Base-by-base conservation (phyloP, 2,113 vertebrate genomes). In the Xenus cinereus region DNA sequence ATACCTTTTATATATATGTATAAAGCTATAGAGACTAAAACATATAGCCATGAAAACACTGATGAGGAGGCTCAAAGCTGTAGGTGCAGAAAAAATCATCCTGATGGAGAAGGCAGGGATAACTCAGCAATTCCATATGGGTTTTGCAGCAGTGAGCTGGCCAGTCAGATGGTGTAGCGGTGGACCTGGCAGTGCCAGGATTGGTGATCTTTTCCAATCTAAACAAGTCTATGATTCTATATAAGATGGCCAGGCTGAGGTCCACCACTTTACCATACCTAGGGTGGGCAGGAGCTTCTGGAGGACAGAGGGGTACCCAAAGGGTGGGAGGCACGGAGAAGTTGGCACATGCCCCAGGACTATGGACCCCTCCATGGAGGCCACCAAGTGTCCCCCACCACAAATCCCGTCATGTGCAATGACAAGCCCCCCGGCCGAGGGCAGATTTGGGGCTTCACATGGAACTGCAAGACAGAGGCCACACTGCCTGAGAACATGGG, bases 371-470 rank as follows among this genome's bases (percentile, higher is more conserved):
- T 43, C 30, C 30, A 9, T 16, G 39, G 69, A 23, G 54, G 54
- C 39, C 51, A 45, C 43, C 59, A 30, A 27, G 26, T 41, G 9
- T 4, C 39, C 13, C 20, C 24, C 68, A 35, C 41, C 83, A 48
- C 45, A 54, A 46, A 41, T 32, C 39, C n/a, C 15, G 11, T 8
- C 30, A 7, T 2, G 0, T 20, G 22, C 28, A 45, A 60, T 67
- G 53, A 68, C 1, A 3, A 60, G 7, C 9, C 22, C 64, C 48
- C 1, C 3, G 2, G 3, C 11, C 0, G 1, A 59, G 35, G 41
- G 8, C 30, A 27, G 30, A 9, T 12, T 39, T 27, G 5, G 39
- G 60, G 6, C 33, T n/a, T 43, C 11, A 8, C 64, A 9, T 1
- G 1, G 72, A 33, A 60, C 74, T 46, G 33, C 11, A 7, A 5